These are phyloP conservation scores for Acanthornis magna DNA, from an alignment of 2,797 vertebrate species.

Conservation along the genomic window DNA sequence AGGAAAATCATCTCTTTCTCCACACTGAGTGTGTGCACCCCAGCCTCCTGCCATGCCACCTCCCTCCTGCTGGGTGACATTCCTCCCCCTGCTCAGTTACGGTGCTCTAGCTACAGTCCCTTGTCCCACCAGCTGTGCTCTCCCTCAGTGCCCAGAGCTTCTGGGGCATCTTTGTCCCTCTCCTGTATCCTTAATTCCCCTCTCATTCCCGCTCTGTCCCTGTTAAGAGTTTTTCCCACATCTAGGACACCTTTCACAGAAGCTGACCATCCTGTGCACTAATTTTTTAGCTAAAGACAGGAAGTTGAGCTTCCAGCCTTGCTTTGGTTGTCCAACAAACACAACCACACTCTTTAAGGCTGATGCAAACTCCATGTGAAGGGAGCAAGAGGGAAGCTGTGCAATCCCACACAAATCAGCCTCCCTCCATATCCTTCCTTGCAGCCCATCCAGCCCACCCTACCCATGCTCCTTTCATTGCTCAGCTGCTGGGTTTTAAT, in stretches of 20 bases:
- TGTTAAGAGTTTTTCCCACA: neutral
- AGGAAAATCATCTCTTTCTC: fast-evolving
- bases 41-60: neutral
- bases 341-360: neutral
- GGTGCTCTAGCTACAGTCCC: no score
- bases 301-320: neutral
- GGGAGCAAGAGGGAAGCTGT: neutral
- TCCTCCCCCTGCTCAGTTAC: fast-evolving
- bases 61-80: neutral
- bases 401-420: neutral
- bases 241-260: fast-evolving
- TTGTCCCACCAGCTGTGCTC: neutral
- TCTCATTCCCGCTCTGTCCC: neutral
- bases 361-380: neutral
- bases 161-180: neutral
- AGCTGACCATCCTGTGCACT: neutral
- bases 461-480: neutral
- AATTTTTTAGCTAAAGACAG: fast-evolving
- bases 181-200: neutral
- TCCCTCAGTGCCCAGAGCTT: neutral
- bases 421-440: neutral
- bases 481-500: neutral
- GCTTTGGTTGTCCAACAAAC: neutral
- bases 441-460: neutral
- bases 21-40: fast-evolving